Evolutionary conservation across 2,888 invertebrate genomes (phyloP).

Genomic region (Luperina testacea): DNA sequence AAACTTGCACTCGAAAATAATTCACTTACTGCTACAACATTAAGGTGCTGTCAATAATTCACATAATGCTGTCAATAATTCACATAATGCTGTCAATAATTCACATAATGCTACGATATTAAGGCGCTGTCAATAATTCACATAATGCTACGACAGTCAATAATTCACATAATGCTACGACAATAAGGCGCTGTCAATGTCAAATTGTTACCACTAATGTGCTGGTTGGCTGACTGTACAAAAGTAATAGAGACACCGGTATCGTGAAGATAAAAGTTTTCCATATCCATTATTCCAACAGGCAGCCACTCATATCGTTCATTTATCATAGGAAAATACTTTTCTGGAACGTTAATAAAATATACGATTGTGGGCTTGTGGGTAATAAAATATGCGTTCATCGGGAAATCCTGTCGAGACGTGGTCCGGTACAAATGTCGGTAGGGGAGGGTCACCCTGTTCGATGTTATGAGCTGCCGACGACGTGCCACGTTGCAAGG

Average conservation of each 20-base stretch:
- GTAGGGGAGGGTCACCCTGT: slow-evolving; percentile 55
- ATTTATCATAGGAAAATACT: slow-evolving; percentile 21
- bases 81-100: no score
- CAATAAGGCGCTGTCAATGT: no score
- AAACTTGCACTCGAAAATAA: background rate
- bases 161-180: no score
- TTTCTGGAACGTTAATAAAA: slow-evolving; percentile 23
- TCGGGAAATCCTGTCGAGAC: slow-evolving; percentile 61
- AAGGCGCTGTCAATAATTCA: no score
- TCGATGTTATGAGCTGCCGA: slow-evolving; percentile 39
- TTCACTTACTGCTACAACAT: background rate
- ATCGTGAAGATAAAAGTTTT: background rate
- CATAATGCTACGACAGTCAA: no score
- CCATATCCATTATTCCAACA: background rate
- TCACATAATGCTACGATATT: no score
- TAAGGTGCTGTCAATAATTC: no score
- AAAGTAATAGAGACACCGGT: background rate
- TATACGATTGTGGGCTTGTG: slow-evolving; percentile 15
- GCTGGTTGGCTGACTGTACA: no score
- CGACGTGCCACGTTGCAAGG: slow-evolving; percentile 5
- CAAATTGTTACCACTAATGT: background rate
- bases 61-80: no score
- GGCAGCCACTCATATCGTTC: slow-evolving; percentile 11
- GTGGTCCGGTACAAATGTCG: slow-evolving; percentile 66
- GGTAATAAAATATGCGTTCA: slow-evolving; percentile 48